These are phyloP conservation scores for Heliconius himera DNA, from an alignment of 1,140 invertebrate genomes.

Conservation along the genomic window DNA sequence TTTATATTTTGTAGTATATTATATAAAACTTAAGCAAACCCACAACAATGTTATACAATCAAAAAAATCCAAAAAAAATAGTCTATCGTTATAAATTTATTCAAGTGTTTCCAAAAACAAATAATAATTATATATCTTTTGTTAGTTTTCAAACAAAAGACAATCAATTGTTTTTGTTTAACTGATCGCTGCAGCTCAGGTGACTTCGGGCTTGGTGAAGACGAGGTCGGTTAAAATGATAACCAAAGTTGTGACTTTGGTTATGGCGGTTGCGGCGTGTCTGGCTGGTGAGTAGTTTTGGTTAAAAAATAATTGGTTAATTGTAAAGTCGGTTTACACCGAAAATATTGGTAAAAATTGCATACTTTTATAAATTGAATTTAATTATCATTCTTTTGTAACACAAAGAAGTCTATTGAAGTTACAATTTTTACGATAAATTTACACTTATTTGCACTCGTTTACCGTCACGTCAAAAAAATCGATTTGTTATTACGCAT, in stretches of 20 bases:
- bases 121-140: slow-evolving; percentile 38
- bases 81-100: neutral
- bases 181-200: neutral
- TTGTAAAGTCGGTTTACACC: too few species aligned
- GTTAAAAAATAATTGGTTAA: neutral
- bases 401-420: too few species aligned
- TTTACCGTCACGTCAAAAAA: too few species aligned
- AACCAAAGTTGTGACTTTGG: neutral
- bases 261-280: slow-evolving; percentile 15
- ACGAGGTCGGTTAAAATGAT: slow-evolving; percentile 14
- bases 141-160: slow-evolving; percentile 15
- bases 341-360: too few species aligned
- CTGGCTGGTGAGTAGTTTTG: slow-evolving; percentile 25
- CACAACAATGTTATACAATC: neutral
- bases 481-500: too few species aligned
- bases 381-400: too few species aligned
- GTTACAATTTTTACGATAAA: too few species aligned
- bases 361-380: too few species aligned
- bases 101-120: slow-evolving; percentile 21
- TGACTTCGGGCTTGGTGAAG: neutral
- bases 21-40: neutral
- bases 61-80: neutral
- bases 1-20: too few species aligned
- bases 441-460: too few species aligned
- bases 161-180: slow-evolving; percentile 21